phyloP scores from a whole-genome alignment of 2,888 invertebrate genomes.

The Ectemnius continuus region DNA sequence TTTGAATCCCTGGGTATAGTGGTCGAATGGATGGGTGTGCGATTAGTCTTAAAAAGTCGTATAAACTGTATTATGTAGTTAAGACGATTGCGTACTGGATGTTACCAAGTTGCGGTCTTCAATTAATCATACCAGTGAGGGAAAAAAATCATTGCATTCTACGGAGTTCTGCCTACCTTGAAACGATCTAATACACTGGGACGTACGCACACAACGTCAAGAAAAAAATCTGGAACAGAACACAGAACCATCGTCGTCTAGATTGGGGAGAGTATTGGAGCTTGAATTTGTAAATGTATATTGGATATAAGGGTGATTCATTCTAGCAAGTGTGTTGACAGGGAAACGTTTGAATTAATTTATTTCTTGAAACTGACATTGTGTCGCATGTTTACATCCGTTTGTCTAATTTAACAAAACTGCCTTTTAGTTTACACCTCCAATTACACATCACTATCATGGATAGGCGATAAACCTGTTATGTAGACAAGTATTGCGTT shows the following conservation, averaged over 20 bases:
- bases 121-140: conserved; percentile 51
- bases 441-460: background rate
- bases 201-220: conserved; percentile 26
- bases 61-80: conserved; percentile 49
- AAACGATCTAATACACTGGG: conserved; percentile 28
- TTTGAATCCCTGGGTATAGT: conserved; percentile 68
- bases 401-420: background rate
- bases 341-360: conserved; percentile 2
- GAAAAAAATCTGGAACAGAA: background rate
- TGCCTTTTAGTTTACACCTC: conserved; percentile 1
- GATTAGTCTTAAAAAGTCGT: conserved; percentile 55
- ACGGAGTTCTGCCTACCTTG: conserved; percentile 31
- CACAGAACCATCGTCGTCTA: too few relatives aligned
- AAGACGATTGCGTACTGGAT: conserved; percentile 45
- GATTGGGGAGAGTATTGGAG: background rate
- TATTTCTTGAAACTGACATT: background rate
- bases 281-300: background rate
- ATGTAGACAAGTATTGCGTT: background rate
- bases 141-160: conserved; percentile 28
- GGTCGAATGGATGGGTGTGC: conserved; percentile 64
- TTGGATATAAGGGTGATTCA: background rate
- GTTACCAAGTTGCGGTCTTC: conserved; percentile 58
- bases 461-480: too few relatives aligned
- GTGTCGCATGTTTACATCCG: background rate
- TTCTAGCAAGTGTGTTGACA: background rate